Percentiles rank a stretch among this genome's conserved stretches.
Evolutionary conservation across 2,888 invertebrate genomes (phyloP).

Genomic region (Eumerus sabulonum): DNA sequence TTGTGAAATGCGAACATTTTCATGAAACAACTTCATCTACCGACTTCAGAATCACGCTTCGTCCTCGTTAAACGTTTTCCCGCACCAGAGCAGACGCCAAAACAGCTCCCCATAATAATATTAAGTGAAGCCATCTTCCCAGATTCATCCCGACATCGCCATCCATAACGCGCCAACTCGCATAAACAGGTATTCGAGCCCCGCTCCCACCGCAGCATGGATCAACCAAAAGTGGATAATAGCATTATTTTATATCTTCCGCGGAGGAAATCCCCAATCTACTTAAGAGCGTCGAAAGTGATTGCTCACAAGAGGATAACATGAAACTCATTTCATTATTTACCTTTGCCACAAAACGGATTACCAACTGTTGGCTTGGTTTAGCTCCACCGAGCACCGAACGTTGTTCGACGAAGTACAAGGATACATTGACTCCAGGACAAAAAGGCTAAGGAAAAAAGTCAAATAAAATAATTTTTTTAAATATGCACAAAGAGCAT

Average conservation of each 20-base stretch:
- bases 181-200: not conserved
- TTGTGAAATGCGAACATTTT: no score
- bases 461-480: conserved; percentile 27
- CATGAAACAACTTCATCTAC: no score
- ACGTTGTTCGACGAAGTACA: conserved; percentile 26
- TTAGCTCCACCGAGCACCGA: conserved; percentile 24
- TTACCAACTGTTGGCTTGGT: conserved; percentile 66
- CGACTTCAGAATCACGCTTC: no score
- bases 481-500: conserved; percentile 68
- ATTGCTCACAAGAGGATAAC: conserved; percentile 69
- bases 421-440: not conserved
- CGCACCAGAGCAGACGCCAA: no score
- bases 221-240: conserved; percentile 54
- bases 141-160: no score
- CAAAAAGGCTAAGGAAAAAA: conserved; percentile 3
- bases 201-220: not conserved
- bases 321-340: conserved; percentile 69
- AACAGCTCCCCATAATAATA: no score
- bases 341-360: conserved; percentile 68
- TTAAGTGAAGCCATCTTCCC: no score
- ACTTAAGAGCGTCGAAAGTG: conserved; percentile 68
- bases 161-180: no score
- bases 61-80: no score
- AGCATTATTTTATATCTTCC: conserved; percentile 58
- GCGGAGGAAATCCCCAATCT: conserved; percentile 64